These are phyloP conservation scores for Pongo pygmaeus DNA, from an alignment of 2,113 vertebrate genomes.

Conservation along the genomic window DNA sequence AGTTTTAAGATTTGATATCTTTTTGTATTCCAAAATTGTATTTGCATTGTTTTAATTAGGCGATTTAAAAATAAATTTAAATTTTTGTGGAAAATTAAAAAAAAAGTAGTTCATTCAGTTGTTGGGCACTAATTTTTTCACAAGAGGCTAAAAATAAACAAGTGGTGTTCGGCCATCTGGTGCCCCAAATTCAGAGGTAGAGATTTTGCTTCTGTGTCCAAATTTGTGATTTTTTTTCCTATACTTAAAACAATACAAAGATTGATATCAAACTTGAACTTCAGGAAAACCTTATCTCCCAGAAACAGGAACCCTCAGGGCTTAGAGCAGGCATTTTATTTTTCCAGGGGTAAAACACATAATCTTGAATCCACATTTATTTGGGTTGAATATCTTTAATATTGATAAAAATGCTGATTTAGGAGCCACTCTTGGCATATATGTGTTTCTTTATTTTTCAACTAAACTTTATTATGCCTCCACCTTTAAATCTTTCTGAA, in stretches of 20 bases:
- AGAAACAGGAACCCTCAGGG: neutral
- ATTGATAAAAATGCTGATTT: neutral
- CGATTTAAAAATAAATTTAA: conserved; percentile 11
- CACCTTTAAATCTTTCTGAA: neutral
- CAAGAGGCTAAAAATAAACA: conserved; percentile 4
- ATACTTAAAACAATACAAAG: neutral
- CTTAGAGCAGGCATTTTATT: neutral
- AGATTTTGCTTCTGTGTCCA: conserved; percentile 18
- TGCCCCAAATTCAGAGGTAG: neutral
- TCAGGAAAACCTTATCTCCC: neutral
- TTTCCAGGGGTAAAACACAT: neutral
- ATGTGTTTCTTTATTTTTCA: neutral
- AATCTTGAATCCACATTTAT: neutral
- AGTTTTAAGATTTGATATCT: neutral
- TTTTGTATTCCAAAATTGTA: conserved; percentile 6
- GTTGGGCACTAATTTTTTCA: neutral
- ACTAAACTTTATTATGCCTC: neutral
- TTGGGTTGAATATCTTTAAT: neutral
- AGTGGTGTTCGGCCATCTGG: neutral
- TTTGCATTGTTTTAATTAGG: neutral
- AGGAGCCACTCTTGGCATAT: neutral
- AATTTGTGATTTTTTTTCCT: conserved; percentile 3
- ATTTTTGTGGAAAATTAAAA: neutral
- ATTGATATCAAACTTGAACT: neutral
- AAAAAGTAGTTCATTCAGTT: neutral